Conservation (phyloP, 2,888 invertebrate genomes). For the Syrphus vitripennis region DNA sequence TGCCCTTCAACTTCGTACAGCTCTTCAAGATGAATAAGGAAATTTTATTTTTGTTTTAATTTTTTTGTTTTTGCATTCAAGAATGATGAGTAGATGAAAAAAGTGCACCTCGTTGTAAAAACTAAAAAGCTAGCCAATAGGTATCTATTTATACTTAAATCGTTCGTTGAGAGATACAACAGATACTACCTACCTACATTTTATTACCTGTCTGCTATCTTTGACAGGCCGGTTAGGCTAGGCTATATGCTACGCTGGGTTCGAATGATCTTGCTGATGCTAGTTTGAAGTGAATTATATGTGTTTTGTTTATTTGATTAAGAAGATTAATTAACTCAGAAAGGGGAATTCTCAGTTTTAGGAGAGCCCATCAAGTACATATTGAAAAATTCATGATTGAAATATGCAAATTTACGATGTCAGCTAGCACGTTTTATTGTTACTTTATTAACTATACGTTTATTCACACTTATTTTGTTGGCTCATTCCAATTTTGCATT, state of each 20-base stretch:
- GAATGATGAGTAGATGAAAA: conserved; percentile 13
- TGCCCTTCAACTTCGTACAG: conserved; percentile 25
- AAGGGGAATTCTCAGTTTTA: not conserved
- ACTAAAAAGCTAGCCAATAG: not conserved
- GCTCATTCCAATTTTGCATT: not conserved
- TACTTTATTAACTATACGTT: not conserved
- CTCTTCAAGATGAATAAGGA: conserved; percentile 19
- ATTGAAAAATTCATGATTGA: not conserved
- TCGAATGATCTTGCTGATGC: not conserved
- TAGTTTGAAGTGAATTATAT: not conserved
- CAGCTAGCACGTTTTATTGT: not conserved
- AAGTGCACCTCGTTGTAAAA: not conserved
- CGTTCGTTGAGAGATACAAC: not conserved
- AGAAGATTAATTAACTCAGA: not conserved
- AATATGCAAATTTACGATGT: not conserved
- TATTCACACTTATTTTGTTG: not conserved
- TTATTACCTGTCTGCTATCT: not conserved
- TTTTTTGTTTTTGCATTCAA: not conserved
- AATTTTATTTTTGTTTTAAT: not conserved
- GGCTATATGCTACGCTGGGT: not conserved
- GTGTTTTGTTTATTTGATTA: not conserved
- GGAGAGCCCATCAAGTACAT: conserved; percentile 3
- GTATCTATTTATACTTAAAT: no score
- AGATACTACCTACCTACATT: not conserved
- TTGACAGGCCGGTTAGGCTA: not conserved